Evolutionary conservation across 2,113 vertebrate species (phyloP).

Genomic region (Cnemophilus loriae): DNA sequence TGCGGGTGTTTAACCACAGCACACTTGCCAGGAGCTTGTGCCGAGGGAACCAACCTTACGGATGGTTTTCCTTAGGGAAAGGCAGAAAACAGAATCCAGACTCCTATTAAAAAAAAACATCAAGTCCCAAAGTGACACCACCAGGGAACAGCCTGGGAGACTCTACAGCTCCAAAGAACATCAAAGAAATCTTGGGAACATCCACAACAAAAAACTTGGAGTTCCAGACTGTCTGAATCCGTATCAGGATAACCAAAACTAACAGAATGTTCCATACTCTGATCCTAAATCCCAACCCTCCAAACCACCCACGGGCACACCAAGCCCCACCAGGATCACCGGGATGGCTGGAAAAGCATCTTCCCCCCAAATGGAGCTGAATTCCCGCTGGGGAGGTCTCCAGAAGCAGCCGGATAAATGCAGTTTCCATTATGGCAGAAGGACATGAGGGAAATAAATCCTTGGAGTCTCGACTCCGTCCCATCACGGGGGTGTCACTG

Average conservation of each 20-base stretch:
- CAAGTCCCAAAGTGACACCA: not conserved
- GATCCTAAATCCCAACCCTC: not conserved
- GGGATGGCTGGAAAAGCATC: accelerated
- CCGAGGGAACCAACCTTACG: not conserved
- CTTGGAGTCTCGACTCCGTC: accelerated
- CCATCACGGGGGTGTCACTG: accelerated
- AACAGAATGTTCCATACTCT: accelerated
- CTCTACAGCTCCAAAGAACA: accelerated
- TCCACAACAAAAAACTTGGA: not conserved
- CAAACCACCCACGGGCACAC: accelerated
- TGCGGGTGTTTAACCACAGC: not conserved
- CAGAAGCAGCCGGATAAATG: not conserved
- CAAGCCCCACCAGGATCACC: not conserved
- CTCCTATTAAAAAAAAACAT: not conserved
- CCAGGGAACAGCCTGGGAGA: not conserved
- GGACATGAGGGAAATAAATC: accelerated
- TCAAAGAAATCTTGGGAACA: accelerated
- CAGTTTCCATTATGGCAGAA: accelerated
- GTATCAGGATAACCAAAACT: accelerated
- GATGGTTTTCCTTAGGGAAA: not conserved
- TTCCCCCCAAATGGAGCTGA: not conserved
- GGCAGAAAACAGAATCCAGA: not conserved
- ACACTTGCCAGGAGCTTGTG: not conserved
- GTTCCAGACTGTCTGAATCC: not conserved
- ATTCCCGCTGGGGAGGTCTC: accelerated